These are phyloP conservation scores for Pecten maximus DNA, from an alignment of 2,888 invertebrate genomes.

Conservation along the genomic window DNA sequence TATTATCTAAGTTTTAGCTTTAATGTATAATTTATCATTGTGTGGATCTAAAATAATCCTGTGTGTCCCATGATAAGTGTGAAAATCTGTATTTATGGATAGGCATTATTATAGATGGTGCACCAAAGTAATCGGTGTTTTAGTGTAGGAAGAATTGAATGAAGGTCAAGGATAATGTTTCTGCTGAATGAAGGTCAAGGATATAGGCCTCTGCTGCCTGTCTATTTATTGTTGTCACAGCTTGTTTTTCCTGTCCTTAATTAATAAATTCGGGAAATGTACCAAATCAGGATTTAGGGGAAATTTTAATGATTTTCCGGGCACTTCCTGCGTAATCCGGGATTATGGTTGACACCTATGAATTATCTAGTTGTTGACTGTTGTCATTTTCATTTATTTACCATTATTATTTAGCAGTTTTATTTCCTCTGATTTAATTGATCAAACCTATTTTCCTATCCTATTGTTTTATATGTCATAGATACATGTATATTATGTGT, in stretches of 20 bases:
- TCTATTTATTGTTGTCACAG: not conserved
- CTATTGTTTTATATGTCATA: conserved; percentile 27
- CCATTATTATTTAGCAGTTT: not conserved
- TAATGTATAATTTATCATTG: too few species aligned
- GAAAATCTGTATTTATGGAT: not conserved
- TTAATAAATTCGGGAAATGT: too few species aligned
- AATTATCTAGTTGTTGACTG: not conserved
- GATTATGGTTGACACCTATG: not conserved
- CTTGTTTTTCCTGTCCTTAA: not conserved
- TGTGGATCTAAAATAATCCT: too few species aligned
- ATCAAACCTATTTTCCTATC: not conserved
- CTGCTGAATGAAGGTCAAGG: not conserved
- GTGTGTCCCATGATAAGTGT: too few species aligned
- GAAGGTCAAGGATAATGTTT: not conserved
- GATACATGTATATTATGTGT: not conserved
- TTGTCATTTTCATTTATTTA: not conserved
- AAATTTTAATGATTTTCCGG: too few species aligned
- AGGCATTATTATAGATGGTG: not conserved
- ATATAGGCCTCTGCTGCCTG: not conserved
- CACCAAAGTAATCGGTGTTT: not conserved
- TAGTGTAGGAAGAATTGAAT: too few species aligned
- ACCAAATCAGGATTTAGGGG: too few species aligned
- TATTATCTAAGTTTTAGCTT: too few species aligned
- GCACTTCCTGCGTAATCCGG: too few species aligned
- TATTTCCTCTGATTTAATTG: not conserved